Evolutionary conservation across 2,888 invertebrate genomes (phyloP).

Genomic region (Orthonevra nobilis): DNA sequence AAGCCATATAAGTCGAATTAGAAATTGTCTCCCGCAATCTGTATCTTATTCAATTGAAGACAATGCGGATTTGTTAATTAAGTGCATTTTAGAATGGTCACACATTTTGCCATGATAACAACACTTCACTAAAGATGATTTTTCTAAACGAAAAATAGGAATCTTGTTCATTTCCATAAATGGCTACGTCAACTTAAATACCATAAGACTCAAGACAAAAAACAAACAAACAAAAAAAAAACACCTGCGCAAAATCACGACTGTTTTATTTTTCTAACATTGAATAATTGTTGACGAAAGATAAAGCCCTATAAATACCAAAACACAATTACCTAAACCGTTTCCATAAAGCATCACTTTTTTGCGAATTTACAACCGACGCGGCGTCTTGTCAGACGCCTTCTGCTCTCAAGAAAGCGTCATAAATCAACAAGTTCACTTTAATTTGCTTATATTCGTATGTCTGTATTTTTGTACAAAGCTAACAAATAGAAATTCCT

Average conservation of each 20-base stretch:
- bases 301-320: conserved; percentile 25
- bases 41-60: too few species aligned
- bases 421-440: conserved; percentile 3
- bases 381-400: conserved; percentile 5
- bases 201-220: too few species aligned
- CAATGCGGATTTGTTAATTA: too few species aligned
- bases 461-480: conserved; percentile 4
- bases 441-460: conserved; percentile 7
- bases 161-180: too few species aligned
- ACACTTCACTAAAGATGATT: too few species aligned
- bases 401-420: background rate
- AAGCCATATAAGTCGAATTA: too few species aligned
- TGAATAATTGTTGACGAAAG: conserved; percentile 49
- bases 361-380: conserved; percentile 44
- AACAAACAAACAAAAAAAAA: conserved; percentile 3
- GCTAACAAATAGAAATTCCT: conserved; percentile 20
- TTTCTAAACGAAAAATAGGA: too few species aligned
- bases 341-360: conserved; percentile 36
- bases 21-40: too few species aligned
- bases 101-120: too few species aligned
- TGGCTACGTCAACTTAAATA: too few species aligned
- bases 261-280: conserved; percentile 46
- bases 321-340: conserved; percentile 31
- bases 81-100: too few species aligned
- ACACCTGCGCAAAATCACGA: conserved; percentile 18